Conservation (phyloP, 1,140 invertebrate species). For the Harpegnathos saltator region DNA sequence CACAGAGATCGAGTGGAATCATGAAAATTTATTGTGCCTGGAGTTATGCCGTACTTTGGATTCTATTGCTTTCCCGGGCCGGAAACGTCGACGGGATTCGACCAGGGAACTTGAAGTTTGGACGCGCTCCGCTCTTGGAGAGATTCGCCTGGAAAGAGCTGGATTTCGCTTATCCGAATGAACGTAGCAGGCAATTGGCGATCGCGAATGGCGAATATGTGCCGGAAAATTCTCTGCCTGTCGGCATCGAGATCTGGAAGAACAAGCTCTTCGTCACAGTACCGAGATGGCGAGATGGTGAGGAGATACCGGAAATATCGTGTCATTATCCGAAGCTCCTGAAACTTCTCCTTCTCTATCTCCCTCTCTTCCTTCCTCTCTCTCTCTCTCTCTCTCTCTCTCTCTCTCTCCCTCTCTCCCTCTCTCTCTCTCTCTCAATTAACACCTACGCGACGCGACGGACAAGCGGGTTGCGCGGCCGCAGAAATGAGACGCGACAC, state of each 20-base stretch:
- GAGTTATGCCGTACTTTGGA: conserved; percentile 22
- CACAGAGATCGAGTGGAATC: neutral
- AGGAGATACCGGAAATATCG: conserved; percentile 63
- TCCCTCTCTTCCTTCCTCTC: no score
- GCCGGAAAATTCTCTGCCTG: conserved; percentile 91
- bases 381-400: no score
- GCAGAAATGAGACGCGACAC: conserved; percentile 22
- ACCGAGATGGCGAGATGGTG: conserved; percentile 90
- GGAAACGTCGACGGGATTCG: conserved; percentile 54
- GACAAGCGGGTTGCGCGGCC: neutral
- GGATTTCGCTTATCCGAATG: conserved; percentile 90
- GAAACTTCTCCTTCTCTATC: no score
- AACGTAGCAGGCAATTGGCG: conserved; percentile 87
- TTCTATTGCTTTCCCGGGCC: conserved; percentile 2
- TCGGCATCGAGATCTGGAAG: conserved; percentile 92
- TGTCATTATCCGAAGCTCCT: conserved; percentile 9
- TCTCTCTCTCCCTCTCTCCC: no score
- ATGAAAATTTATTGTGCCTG: conserved; percentile 7
- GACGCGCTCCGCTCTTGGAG: conserved; percentile 87
- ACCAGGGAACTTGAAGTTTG: conserved; percentile 75
- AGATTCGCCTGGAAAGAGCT: conserved; percentile 91
- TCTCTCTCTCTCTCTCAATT: neutral
- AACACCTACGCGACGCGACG: conserved; percentile 42
- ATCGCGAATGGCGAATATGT: conserved; percentile 88
- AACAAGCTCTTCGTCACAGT: conserved; percentile 92